Conservation (phyloP, 2,888 invertebrate species). For the Byasa hedistus region DNA sequence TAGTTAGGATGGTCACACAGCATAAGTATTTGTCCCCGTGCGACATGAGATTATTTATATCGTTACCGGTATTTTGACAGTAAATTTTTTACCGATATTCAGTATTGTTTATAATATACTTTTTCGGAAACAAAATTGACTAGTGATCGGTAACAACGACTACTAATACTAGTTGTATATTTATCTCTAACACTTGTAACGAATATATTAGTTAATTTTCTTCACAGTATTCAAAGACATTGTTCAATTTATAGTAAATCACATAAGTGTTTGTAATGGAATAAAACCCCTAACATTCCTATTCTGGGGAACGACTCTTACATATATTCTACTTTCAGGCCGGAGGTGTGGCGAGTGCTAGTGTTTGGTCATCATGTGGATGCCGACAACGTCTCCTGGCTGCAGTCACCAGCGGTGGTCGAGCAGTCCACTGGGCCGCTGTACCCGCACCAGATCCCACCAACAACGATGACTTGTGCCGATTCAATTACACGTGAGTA, state of each 20-base stretch:
- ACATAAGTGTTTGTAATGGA: background rate
- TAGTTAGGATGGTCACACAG: background rate
- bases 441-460: constrained; percentile 69
- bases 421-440: constrained; percentile 83
- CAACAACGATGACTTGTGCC: constrained; percentile 74
- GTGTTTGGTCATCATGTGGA: constrained; percentile 83
- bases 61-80: no score
- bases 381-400: constrained; percentile 82
- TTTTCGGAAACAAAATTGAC: no score
- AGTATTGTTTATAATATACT: no score
- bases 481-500: constrained; percentile 71
- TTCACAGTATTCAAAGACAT: no score
- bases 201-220: no score
- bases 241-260: background rate
- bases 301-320: background rate
- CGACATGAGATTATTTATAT: no score
- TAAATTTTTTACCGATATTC: no score
- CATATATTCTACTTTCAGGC: constrained; percentile 66
- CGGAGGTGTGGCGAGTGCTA: constrained; percentile 81
- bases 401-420: constrained; percentile 83
- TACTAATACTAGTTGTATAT: no score
- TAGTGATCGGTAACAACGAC: no score
- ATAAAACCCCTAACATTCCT: background rate
- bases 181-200: no score
- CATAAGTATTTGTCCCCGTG: background rate